Base-by-base conservation (phyloP, 2,888 invertebrate species). In the Platerodrilus igneus region DNA sequence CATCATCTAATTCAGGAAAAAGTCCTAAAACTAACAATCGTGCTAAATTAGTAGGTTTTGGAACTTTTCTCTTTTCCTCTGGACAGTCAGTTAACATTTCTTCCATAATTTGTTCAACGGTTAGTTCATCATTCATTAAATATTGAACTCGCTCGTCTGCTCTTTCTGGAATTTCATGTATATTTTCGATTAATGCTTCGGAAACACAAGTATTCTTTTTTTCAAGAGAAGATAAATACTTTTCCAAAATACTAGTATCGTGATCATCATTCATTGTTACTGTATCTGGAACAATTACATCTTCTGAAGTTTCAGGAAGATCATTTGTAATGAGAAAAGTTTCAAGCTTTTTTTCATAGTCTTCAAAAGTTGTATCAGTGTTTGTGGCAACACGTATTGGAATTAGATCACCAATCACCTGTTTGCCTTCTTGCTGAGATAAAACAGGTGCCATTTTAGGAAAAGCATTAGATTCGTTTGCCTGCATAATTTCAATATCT, bases 1-100 rank as follows among this genome's bases (percentile, higher is more conserved):
- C 53, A 18, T 59, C 57, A 14, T 62, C 60, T 10, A 52, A 36
- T 25, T 56, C 57, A 1, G 57, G 53, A 23, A 57, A 53, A 6
- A 55, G 35, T 2, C 56, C 53, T 25, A 51, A 54, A 7, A 52
- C 52, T 14, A 57, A 37, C 39, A 54, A 37, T n/a, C 48, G 33
- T n/a, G 48, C 45, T 22, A 52, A 34, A 35, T 49, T 39, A n/a
- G 33, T 38, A 6, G 38, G 27, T 21, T 37, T 38, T 10, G 41
- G 45, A 26, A 42, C 36, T 36, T 32, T 36, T 23, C 45, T 21
- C n/a, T 41, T 38, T 39, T 51, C 31, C 41, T 35, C 13, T 23
- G 33, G 22, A 33, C 36, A 38, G n/a, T 46, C 37, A 37, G 45
- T 35, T 14, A 47, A 30, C 32, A 43, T 42, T 36, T 47, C 41